Conservation (phyloP, 2,113 vertebrate genomes). For the Corythornis cristatus region DNA sequence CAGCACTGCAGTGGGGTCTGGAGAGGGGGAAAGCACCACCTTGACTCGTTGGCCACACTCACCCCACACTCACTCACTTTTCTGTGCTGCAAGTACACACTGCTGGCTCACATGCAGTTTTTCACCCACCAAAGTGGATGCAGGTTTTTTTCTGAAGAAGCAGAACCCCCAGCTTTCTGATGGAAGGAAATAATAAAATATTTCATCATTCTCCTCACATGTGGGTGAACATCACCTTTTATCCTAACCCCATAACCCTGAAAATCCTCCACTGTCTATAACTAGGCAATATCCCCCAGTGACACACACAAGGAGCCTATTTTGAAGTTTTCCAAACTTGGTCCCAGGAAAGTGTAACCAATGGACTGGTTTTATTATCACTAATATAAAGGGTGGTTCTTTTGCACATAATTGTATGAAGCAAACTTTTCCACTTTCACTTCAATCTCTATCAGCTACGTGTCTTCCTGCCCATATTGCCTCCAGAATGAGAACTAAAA, state of each 20-base stretch:
- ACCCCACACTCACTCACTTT: background rate
- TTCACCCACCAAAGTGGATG: background rate
- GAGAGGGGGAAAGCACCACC: background rate
- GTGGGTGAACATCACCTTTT: background rate
- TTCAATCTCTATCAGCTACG: background rate
- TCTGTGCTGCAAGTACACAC: background rate
- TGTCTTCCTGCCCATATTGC: background rate
- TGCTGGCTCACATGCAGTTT: background rate
- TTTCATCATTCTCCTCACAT: background rate
- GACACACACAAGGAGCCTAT: background rate
- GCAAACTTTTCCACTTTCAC: background rate
- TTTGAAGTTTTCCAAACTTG: background rate
- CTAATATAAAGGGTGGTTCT: background rate
- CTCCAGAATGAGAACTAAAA: conserved; percentile 14
- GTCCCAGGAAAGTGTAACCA: background rate
- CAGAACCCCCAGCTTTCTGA: background rate
- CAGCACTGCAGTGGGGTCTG: background rate
- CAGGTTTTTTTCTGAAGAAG: background rate
- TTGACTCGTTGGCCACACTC: background rate
- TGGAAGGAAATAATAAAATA: background rate
- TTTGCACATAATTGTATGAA: background rate
- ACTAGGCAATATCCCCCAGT: background rate
- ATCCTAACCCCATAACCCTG: background rate
- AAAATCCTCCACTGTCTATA: background rate
- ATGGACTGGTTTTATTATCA: background rate